Conservation (phyloP, 2,888 invertebrate genomes). For the Anaspis maculata region DNA sequence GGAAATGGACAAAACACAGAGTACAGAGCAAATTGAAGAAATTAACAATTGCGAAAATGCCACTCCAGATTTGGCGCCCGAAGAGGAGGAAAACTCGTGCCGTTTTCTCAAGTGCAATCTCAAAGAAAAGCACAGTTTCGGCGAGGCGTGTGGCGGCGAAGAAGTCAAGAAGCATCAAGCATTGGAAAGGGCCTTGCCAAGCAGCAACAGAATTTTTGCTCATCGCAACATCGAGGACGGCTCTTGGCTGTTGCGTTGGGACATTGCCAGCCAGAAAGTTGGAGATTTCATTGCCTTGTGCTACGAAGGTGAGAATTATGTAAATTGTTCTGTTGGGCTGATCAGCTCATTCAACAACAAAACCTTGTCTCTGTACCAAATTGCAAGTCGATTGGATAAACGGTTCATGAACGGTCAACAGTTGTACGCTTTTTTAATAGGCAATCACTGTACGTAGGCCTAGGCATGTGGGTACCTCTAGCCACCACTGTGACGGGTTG, state of each 20-base stretch:
- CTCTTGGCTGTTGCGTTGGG: conserved; percentile 43
- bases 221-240: conserved; percentile 41
- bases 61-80: conserved; percentile 7
- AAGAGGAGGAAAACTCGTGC: conserved; percentile 20
- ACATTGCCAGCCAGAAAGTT: conserved; percentile 37
- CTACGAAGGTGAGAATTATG: conserved; percentile 45
- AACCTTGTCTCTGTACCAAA: too few relatives aligned
- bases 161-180: conserved; percentile 3
- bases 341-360: too few relatives aligned
- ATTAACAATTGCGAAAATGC: conserved; percentile 11
- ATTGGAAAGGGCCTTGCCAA: too few relatives aligned
- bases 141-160: conserved; percentile 8
- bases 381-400: too few relatives aligned
- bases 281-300: conserved; percentile 52
- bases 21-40: conserved; percentile 12
- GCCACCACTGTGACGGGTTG: too few relatives aligned
- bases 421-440: too few relatives aligned
- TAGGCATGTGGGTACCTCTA: too few relatives aligned
- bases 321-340: too few relatives aligned
- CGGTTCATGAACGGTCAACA: too few relatives aligned
- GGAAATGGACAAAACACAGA: conserved; percentile 11
- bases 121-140: conserved; percentile 19
- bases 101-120: conserved; percentile 29
- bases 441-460: too few relatives aligned
- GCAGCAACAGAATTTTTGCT: conserved; percentile 39